Base-by-base conservation (phyloP, 2,888 invertebrate species). In the Luperina nickerlii region DNA sequence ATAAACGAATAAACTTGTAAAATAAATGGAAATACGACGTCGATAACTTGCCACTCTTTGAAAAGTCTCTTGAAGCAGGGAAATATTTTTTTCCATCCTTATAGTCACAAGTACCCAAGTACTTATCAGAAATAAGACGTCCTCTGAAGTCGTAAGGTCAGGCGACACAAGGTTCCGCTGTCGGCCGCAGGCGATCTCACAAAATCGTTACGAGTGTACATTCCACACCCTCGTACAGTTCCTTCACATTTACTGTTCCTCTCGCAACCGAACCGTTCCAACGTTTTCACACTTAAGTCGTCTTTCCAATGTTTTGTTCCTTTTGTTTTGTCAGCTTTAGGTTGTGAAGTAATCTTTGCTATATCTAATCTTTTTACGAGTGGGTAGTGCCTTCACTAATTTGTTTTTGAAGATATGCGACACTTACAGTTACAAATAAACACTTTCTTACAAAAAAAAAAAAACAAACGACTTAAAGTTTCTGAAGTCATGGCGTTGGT, bases 281-380 rank as follows among this genome's bases (percentile, higher is more conserved):
- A 45, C 48, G 20, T 73, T 74, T 62, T 75, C 87, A 84, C 54
- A 87, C 27, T 73, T 63, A 72, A 72, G 32, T 62, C 54, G 68
- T 63, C 20, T 42, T 38, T 18, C 20, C n/a, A 76, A 65, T 60
- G 51, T 70, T 73, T 63, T 27, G 18, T 62, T 68, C 18, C 27
- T 83, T 66, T 78, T 67, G n/a, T 67, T 51, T 67, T 66, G 24
- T 45, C 57, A 60, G 42, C 8, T 70, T 74, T 73, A 67, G 0
- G 0, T 60, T 51, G 24, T 15, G 27, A 2, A 57, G n/a, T 51
- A 51, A 80, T 78, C 18, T 70, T 51, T 62, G 11, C 13, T 74
- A 4, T 54, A 32, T 8, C 5, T 15, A 15, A 15, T 24, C 20
- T 24, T 69, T 32, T 24, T 5, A 8, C 15, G 15, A 54, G 24